phyloP scores from a whole-genome alignment of 2,797 vertebrate genomes.

The Artibeus jamaicensis region DNA sequence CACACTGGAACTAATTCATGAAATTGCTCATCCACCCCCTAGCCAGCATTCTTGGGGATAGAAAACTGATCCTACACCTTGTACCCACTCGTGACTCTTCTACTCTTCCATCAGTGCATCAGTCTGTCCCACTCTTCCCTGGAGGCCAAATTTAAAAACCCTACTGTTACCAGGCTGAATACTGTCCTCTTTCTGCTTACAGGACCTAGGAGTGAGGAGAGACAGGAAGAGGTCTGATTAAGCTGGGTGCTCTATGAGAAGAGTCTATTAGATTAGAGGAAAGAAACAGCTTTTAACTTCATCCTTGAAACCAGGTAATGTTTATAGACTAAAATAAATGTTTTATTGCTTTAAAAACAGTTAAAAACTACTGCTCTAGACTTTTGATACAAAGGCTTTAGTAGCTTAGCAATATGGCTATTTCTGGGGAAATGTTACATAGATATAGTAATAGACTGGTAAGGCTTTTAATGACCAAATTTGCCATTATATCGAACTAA shows the following conservation, averaged over 20 bases:
- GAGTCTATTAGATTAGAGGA: background rate
- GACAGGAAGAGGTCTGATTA: background rate
- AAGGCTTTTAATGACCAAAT: background rate
- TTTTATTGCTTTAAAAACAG: background rate
- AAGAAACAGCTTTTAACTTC: background rate
- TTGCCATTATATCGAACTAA: background rate
- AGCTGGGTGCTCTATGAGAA: background rate
- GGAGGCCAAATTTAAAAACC: background rate
- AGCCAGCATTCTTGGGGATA: background rate
- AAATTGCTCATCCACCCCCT: background rate
- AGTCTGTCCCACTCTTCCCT: background rate
- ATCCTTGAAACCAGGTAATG: background rate
- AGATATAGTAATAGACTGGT: background rate
- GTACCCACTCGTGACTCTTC: background rate
- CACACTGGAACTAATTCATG: background rate
- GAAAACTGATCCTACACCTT: background rate
- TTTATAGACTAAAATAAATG: background rate
- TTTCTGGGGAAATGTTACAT: constrained; percentile 7
- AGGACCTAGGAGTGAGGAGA: background rate
- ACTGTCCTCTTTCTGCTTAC: background rate
- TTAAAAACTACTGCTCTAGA: background rate
- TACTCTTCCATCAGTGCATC: background rate
- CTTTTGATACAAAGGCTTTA: background rate
- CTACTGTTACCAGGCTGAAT: background rate
- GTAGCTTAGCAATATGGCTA: background rate